Evolutionary conservation across 2,888 invertebrate genomes (phyloP), one percentile per base, ranked within the genome.

Genomic region (Scrobipalpa atriplicella): DNA sequence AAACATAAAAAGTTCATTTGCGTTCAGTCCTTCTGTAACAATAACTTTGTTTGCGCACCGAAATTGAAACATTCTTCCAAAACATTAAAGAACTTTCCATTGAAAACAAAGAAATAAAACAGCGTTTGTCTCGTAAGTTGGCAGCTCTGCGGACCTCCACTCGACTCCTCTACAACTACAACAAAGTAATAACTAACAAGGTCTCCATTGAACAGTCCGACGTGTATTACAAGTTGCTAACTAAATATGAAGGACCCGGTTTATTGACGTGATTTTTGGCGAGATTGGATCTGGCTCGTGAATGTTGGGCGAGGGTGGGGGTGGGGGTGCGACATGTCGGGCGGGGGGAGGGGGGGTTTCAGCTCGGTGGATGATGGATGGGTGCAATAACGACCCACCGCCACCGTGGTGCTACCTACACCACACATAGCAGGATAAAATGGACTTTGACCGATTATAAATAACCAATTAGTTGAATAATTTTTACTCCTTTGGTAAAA

Each of bases 331-430:
- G n/a, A n/a, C n/a, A n/a, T n/a, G 63, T 47, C n/a, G 63, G 56
- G 62, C 67, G 58, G 68, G 21, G 71, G 52, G 77, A 67, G 77
- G 75, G 77, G 74, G 68, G 69, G 77, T 64, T 67, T 67, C 60
- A 62, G 69, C 75, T n/a, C n/a, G 18, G 66, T 67, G 74, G 81
- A 85, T 90, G 90, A 90, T 90, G 84, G 88, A 90, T 90, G 87
- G 76, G 79, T 76, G 80, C 81, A 84, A 85, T 90, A 89, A 87
- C 84, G 83, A 83, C 77, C 78, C 75, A 75, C 73, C 11, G 61
- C 29, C n/a, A 11, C 62, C 21, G 11, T n/a, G 3, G 13, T 36
- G 47, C 29, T n/a, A n/a, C 43, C n/a, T 43, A 43, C 47, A 43
- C 16, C 6, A 21, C 62, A 13, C 19, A 29, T 36, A 2, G 9